Evolutionary conservation across 2,113 vertebrate species (phyloP).

Genomic region (Ceyx melanurus): DNA sequence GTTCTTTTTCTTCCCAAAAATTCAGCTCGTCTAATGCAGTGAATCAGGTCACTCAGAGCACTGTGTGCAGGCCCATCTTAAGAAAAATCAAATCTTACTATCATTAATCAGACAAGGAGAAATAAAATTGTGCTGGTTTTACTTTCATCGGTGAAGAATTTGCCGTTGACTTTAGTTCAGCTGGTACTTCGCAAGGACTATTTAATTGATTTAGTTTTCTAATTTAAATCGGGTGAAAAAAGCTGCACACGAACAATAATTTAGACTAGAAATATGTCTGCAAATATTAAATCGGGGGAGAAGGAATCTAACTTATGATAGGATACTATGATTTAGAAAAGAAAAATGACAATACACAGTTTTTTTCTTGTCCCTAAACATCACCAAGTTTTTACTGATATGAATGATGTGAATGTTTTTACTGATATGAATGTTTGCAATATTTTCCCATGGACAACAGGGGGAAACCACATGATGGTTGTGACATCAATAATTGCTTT

Average conservation of each 20-base stretch:
- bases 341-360: neutral
- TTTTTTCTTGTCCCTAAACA: neutral
- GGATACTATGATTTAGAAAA: neutral
- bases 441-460: neutral
- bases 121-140: neutral
- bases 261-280: neutral
- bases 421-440: neutral
- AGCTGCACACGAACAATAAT: neutral
- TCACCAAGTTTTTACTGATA: neutral
- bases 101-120: neutral
- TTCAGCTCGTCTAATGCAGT: neutral
- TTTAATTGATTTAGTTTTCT: neutral
- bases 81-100: neutral
- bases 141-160: neutral
- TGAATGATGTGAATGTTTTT: neutral
- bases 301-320: neutral
- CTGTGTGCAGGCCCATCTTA: neutral
- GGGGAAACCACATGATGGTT: constrained; percentile 3
- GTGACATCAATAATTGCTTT: neutral
- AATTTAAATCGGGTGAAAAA: neutral
- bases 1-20: neutral
- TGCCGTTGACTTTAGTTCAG: neutral
- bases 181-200: neutral
- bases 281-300: neutral
- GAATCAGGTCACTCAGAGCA: neutral